Evolutionary conservation across 1,140 invertebrate species (phyloP).

Genomic region (Drosophila prosaltans): DNA sequence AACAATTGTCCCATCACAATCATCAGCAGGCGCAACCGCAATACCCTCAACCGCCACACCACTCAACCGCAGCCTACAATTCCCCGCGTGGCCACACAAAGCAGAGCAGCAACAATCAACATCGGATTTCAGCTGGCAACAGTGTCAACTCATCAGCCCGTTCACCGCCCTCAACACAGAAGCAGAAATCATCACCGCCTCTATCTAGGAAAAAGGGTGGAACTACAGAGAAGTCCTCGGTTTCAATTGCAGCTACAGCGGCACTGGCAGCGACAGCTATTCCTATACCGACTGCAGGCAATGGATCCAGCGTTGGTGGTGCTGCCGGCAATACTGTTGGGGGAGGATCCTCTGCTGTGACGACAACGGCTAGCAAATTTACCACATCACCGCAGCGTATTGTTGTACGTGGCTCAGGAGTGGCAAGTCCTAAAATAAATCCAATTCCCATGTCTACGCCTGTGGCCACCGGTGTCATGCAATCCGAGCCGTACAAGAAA

Average conservation of each 20-base stretch:
- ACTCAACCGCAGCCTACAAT: neutral
- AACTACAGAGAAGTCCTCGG: constrained; percentile 23
- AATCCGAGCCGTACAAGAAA: constrained; percentile 72
- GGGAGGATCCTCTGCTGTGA: constrained; percentile 2
- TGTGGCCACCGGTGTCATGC: constrained; percentile 53
- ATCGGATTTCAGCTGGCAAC: constrained; percentile 1
- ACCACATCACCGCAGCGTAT: constrained; percentile 30
- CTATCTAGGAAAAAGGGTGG: neutral
- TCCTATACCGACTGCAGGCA: neutral
- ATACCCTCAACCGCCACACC: neutral
- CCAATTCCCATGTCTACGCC: constrained; percentile 37
- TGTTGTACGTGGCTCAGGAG: neutral
- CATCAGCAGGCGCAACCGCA: constrained; percentile 36
- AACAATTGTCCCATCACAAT: constrained; percentile 64
- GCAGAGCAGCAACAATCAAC: constrained; percentile 6
- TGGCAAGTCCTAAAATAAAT: neutral
- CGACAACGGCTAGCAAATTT: constrained; percentile 31
- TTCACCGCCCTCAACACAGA: constrained; percentile 8
- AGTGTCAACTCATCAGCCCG: neutral
- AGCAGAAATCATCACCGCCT: constrained; percentile 9
- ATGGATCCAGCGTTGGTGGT: constrained; percentile 4
- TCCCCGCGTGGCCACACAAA: constrained; percentile 7
- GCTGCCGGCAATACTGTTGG: constrained; percentile 13
- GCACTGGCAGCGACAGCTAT: neutral
- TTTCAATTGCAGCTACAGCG: too few species aligned